Conservation (phyloP, 2,113 vertebrate genomes). For the Morone chrysops region DNA sequence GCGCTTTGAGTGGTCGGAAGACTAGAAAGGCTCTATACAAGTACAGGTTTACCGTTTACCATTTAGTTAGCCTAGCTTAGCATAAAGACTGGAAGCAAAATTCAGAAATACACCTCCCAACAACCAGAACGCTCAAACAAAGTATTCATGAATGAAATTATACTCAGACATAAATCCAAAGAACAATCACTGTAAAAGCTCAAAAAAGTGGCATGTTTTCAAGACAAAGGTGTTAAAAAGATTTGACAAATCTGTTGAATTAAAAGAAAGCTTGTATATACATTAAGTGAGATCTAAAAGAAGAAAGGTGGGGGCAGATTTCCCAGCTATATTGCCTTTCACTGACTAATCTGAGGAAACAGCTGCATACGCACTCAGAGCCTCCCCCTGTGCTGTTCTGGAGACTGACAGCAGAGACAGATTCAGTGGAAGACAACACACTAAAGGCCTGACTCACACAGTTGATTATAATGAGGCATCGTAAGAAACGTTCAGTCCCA, state of each 20-base stretch:
- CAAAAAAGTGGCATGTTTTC: background rate
- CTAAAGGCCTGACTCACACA: background rate
- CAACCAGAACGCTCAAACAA: background rate
- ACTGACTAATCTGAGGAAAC: constrained; percentile 73
- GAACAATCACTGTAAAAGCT: background rate
- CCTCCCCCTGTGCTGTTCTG: background rate
- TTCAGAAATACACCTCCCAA: background rate
- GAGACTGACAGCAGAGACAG: constrained; percentile 2
- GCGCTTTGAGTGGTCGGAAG: too few relatives aligned
- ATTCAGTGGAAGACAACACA: background rate
- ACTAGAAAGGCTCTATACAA: too few relatives aligned
- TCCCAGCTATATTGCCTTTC: constrained; percentile 81
- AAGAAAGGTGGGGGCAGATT: constrained; percentile 70
- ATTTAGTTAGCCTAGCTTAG: background rate
- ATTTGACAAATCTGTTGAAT: constrained; percentile 11
- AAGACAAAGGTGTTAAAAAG: background rate
- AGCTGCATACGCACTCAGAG: constrained; percentile 65
- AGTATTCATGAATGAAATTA: background rate
- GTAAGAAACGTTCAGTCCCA: background rate
- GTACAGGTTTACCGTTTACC: too few relatives aligned
- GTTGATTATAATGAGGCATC: background rate
- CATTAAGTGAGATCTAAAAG: constrained; percentile 63
- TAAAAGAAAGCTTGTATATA: constrained; percentile 64
- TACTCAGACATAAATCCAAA: background rate
- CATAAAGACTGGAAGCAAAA: too few relatives aligned